These are phyloP conservation scores for Orthonyx spaldingii DNA, from an alignment of 2,113 vertebrate species.

Conservation along the genomic window DNA sequence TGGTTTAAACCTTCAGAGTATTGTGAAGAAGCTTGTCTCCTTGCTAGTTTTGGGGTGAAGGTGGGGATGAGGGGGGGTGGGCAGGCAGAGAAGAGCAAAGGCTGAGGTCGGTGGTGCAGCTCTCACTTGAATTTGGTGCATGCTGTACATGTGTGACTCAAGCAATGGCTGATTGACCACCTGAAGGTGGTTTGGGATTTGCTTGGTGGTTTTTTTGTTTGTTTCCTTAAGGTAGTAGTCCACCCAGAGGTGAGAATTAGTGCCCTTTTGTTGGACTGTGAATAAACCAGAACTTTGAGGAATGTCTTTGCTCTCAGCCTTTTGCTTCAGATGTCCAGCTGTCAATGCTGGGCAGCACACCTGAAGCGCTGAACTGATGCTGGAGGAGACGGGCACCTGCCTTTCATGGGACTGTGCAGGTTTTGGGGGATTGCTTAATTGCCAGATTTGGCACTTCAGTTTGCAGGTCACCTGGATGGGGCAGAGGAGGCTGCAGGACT, in stretches of 20 bases:
- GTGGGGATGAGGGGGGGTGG: not conserved
- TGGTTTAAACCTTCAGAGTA: not conserved
- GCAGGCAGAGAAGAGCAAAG: not conserved
- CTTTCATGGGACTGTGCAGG: not conserved
- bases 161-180: not conserved
- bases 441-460: accelerated
- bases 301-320: not conserved
- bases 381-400: accelerated
- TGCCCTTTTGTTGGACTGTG: not conserved
- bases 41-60: not conserved
- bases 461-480: not conserved
- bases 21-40: not conserved
- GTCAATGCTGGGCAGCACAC: not conserved
- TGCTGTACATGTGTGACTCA: accelerated
- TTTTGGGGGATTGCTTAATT: accelerated
- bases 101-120: not conserved
- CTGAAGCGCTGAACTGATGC: accelerated
- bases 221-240: not conserved
- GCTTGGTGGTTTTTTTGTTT: not conserved
- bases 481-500: not conserved
- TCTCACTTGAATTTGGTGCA: not conserved
- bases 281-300: not conserved
- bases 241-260: not conserved
- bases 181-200: not conserved
- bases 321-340: accelerated